Evolutionary conservation across 2,113 vertebrate genomes (phyloP).

Genomic region (Anhinga rufa): DNA sequence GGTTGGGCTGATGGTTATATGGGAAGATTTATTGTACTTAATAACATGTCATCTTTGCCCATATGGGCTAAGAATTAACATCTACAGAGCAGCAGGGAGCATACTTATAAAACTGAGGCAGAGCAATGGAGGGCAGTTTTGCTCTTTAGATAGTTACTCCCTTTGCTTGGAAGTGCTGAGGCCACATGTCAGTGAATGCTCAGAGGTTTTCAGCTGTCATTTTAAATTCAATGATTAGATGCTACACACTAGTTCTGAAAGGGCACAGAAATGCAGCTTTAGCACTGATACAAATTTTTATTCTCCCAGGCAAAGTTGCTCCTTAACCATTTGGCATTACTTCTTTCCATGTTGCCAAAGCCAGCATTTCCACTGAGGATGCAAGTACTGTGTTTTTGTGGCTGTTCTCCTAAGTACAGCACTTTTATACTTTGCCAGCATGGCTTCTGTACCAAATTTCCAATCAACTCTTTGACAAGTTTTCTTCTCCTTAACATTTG

Average conservation of each 20-base stretch:
- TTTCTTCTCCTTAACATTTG: neutral
- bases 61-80: neutral
- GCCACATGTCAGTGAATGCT: neutral
- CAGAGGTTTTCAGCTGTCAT: neutral
- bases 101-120: neutral
- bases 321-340: neutral
- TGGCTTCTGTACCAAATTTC: neutral
- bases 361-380: neutral
- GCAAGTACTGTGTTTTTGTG: neutral
- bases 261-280: neutral
- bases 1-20: neutral
- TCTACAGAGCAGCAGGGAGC: neutral
- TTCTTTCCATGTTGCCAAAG: neutral
- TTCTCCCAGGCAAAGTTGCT: neutral
- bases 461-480: neutral
- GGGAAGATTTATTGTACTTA: conserved; percentile 5
- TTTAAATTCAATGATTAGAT: neutral
- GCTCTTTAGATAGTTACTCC: neutral
- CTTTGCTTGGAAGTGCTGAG: neutral
- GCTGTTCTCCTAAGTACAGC: neutral
- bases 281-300: neutral
- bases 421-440: neutral
- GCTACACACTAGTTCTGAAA: neutral
- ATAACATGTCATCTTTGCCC: neutral
- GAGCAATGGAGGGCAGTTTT: neutral